Evolutionary conservation across 1,140 invertebrate genomes (phyloP).

Genomic region (Mycetomoellerius zeteki): DNA sequence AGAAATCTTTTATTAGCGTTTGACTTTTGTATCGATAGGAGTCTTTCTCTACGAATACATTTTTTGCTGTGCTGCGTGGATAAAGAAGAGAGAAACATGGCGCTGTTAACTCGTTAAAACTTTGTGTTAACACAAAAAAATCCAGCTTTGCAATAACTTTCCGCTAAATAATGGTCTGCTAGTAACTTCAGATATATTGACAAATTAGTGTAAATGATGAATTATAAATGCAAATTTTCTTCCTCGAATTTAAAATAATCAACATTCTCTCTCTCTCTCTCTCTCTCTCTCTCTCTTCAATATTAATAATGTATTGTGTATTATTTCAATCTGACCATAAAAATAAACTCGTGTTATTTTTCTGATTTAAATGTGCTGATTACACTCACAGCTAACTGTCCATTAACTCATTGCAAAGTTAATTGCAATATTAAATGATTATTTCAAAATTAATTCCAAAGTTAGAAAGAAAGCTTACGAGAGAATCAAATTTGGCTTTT

Average conservation of each 20-base stretch:
- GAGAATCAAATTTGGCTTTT: no score
- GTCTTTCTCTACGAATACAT: not conserved
- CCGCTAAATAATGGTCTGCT: not conserved
- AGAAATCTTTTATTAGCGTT: constrained; percentile 13
- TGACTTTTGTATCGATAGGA: constrained; percentile 1
- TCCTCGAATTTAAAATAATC: not conserved
- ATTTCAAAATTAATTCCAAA: no score
- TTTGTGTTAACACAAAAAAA: not conserved
- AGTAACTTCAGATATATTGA: not conserved
- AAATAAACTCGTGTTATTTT: not conserved
- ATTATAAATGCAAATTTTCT: not conserved
- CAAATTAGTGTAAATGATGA: not conserved
- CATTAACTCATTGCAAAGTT: not conserved
- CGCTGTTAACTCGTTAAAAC: not conserved
- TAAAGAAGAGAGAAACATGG: constrained; percentile 4
- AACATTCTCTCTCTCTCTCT: no score
- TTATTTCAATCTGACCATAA: not conserved
- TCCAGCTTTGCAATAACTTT: not conserved
- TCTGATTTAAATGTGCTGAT: not conserved
- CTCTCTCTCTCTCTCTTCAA: not conserved
- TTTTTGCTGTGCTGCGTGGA: not conserved
- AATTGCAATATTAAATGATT: no score
- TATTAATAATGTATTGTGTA: not conserved
- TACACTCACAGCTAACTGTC: not conserved
- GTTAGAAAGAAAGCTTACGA: no score